phyloP scores from a whole-genome alignment of 2,888 invertebrate genomes.

The Beris chalybata region DNA sequence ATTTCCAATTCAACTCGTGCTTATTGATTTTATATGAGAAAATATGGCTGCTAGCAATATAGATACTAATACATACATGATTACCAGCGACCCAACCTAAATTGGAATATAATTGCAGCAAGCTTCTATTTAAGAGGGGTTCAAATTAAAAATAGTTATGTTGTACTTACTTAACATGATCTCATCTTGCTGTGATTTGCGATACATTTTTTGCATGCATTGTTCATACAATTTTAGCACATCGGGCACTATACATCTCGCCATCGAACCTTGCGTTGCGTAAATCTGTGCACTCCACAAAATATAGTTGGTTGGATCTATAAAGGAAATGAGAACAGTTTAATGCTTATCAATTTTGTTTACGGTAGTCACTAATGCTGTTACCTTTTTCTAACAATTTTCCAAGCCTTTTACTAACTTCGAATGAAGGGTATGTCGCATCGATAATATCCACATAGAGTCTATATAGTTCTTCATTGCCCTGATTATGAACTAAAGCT shows the following conservation, averaged over 20 bases:
- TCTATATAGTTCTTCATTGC: conserved; percentile 58
- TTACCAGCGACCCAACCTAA: too few relatives aligned
- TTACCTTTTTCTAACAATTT: conserved; percentile 58
- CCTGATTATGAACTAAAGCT: conserved; percentile 62
- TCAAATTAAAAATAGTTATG: too few relatives aligned
- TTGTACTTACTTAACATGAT: conserved; percentile 40
- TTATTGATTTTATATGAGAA: too few relatives aligned
- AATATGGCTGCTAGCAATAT: too few relatives aligned
- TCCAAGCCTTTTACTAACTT: conserved; percentile 59
- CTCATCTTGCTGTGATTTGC: conserved; percentile 42
- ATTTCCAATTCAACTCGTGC: too few relatives aligned
- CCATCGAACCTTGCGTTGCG: conserved; percentile 60
- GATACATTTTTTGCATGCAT: conserved; percentile 55
- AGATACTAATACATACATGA: too few relatives aligned
- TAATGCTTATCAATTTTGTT: neutral
- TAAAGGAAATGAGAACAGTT: neutral
- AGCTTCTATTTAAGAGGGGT: too few relatives aligned
- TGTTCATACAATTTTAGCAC: conserved; percentile 61
- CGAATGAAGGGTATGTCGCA: conserved; percentile 62
- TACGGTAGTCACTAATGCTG: neutral
- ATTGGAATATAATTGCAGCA: too few relatives aligned
- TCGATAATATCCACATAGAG: conserved; percentile 53
- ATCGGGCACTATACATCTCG: conserved; percentile 63
- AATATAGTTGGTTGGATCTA: conserved; percentile 49
- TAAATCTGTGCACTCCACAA: conserved; percentile 53